These are phyloP conservation scores for Oxytorus armatus DNA, from an alignment of 2,888 invertebrate genomes.

Conservation along the genomic window DNA sequence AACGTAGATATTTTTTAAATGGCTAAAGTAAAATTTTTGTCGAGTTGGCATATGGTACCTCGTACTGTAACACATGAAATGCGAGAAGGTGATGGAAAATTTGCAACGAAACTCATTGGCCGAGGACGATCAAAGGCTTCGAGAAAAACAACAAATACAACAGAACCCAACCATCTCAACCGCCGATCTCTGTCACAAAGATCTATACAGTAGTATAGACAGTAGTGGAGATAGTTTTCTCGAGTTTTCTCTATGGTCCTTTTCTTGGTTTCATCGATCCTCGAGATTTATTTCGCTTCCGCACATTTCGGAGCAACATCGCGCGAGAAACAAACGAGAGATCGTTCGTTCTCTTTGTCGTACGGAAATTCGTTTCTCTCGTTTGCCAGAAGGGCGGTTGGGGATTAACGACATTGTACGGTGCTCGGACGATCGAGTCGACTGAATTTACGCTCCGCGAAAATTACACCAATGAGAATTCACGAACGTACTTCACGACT, in stretches of 20 bases:
- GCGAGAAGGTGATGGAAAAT: conserved; percentile 40
- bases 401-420: conserved; percentile 41
- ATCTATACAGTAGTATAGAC: conserved; percentile 18
- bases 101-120: conserved; percentile 43
- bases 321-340: conserved; percentile 20
- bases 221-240: conserved; percentile 26
- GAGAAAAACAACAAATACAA: background rate
- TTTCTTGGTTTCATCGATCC: conserved; percentile 16
- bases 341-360: conserved; percentile 32
- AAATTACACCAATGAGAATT: conserved; percentile 21
- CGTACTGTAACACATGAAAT: background rate
- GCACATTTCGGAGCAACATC: conserved; percentile 16
- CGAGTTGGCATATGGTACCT: too few species aligned
- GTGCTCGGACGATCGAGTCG: conserved; percentile 11
- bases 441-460: conserved; percentile 7
- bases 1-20: too few species aligned
- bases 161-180: conserved; percentile 32
- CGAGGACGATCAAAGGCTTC: background rate
- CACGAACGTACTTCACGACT: background rate
- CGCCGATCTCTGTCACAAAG: conserved; percentile 22
- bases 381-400: background rate
- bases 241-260: background rate
- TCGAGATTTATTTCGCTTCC: conserved; percentile 43
- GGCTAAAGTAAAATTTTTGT: too few species aligned
- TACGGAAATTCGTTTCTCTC: conserved; percentile 45